phyloP scores from a whole-genome alignment of 1,140 invertebrate species.

The Lepidotrigona ventralis region DNA sequence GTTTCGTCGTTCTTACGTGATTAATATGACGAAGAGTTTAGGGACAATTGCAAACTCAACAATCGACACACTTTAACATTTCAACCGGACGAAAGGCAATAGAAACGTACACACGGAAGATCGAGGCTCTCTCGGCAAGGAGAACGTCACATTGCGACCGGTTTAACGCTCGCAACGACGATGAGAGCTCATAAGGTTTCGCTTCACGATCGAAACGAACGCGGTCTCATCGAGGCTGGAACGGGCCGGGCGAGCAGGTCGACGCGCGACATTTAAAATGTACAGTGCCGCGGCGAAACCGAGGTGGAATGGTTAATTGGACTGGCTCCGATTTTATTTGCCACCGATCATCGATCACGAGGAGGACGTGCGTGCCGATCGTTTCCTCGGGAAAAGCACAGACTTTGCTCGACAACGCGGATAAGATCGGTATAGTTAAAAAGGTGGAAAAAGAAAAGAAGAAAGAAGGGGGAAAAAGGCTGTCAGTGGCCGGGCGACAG shows the following conservation, averaged over 20 bases:
- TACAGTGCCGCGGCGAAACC: not conserved
- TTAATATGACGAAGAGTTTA: not conserved
- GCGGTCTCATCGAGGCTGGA: not conserved
- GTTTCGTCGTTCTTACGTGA: constrained; percentile 5
- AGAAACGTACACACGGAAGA: not conserved
- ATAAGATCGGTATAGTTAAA: not conserved
- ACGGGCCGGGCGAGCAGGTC: not conserved
- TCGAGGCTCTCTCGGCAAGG: no score
- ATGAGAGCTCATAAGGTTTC: constrained; percentile 36
- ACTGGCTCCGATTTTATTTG: not conserved
- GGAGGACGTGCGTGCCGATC: not conserved
- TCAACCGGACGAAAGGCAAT: not conserved
- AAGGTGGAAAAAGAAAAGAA: not conserved
- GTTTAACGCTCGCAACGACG: not conserved
- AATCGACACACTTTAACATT: not conserved
- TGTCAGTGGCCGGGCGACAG: not conserved
- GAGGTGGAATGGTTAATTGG: constrained; percentile 16
- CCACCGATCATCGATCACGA: not conserved
- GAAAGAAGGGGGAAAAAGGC: not conserved
- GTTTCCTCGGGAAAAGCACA: not conserved
- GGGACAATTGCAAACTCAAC: no score
- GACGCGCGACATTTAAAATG: constrained; percentile 16
- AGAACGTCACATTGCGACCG: not conserved
- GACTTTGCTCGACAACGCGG: not conserved
- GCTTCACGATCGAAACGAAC: not conserved